Evolutionary conservation across 64 coral and sea anemone genomes (phyloP).

Genomic region (Pachyseris speciosa): DNA sequence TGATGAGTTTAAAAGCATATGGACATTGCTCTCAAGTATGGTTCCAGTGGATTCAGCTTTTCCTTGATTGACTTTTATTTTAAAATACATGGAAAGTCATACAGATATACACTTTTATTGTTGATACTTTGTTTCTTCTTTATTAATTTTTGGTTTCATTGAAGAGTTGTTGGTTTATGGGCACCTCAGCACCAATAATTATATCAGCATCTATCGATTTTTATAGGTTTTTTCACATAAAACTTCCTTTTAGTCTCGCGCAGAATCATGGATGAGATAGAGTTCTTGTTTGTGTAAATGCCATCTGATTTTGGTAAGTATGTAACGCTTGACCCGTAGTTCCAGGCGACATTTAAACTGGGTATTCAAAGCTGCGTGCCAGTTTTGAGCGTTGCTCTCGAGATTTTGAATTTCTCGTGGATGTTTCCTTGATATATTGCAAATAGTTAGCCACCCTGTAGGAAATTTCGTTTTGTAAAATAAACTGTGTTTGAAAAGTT

Average conservation of each 20-base stretch:
- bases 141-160: no score
- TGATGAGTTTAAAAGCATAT: background rate
- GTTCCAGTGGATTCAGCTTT: background rate
- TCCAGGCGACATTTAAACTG: background rate
- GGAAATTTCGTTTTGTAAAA: constrained; percentile 3
- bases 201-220: no score
- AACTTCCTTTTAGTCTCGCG: background rate
- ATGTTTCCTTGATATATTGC: constrained; percentile 7
- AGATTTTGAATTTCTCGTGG: background rate
- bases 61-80: background rate
- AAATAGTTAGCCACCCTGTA: background rate
- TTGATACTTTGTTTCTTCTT: constrained; percentile 6
- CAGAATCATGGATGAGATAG: background rate
- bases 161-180: no score
- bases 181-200: no score
- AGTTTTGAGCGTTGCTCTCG: background rate
- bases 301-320: background rate
- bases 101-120: background rate
- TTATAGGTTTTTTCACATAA: no score
- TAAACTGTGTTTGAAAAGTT: background rate
- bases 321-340: background rate
- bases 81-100: background rate
- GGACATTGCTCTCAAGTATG: background rate
- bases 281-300: background rate
- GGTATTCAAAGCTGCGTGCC: background rate